Percentiles rank a stretch among this genome's conserved stretches.
These are phyloP conservation scores for Theretra japonica DNA, from an alignment of 2,888 invertebrate genomes.

Conservation along the genomic window DNA sequence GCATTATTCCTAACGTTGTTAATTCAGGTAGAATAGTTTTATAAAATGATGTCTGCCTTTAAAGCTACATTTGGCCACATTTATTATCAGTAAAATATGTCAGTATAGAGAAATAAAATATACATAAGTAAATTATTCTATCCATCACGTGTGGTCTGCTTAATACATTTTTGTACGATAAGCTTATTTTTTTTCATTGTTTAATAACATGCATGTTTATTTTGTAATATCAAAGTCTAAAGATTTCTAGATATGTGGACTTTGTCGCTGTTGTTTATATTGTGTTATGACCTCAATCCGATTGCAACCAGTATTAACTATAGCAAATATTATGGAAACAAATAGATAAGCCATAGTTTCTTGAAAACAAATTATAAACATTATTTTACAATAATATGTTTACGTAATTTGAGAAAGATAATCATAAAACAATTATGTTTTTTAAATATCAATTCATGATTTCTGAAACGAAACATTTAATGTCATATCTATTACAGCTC, in stretches of 20 bases:
- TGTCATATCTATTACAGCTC: too few species aligned
- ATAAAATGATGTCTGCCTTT: too few species aligned
- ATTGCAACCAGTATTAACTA: background rate
- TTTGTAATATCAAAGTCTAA: background rate
- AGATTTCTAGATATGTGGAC: background rate
- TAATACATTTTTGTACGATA: background rate
- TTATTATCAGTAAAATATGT: too few species aligned
- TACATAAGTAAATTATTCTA: too few species aligned
- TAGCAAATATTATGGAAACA: background rate
- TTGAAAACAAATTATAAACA: background rate
- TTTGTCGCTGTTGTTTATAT: constrained; percentile 7
- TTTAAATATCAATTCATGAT: too few species aligned
- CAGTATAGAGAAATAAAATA: too few species aligned
- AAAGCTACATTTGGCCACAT: too few species aligned
- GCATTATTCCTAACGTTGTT: too few species aligned
- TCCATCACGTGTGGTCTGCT: background rate
- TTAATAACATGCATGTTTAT: background rate
- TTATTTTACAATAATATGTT: background rate
- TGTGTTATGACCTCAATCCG: background rate
- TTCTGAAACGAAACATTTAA: too few species aligned
- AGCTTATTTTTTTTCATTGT: background rate
- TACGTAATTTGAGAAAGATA: background rate
- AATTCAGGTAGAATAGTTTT: too few species aligned
- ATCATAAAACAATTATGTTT: background rate
- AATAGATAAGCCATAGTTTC: background rate